Evolutionary conservation across 2,113 vertebrate genomes (phyloP).

Genomic region (Otus sunia): DNA sequence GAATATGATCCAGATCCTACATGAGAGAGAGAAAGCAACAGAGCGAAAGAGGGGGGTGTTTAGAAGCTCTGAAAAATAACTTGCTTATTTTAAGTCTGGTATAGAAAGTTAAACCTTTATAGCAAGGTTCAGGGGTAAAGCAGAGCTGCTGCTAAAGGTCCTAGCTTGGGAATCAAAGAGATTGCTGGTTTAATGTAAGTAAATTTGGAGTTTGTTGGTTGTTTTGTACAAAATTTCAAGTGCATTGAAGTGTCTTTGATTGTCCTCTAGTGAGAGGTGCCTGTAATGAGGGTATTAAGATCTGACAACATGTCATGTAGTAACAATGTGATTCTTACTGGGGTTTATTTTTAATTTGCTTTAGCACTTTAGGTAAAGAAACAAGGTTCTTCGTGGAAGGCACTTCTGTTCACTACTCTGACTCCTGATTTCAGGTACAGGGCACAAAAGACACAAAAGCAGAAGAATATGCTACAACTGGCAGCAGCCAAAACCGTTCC

Average conservation of each 20-base stretch:
- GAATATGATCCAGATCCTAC: slow-evolving; percentile 46
- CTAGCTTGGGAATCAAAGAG: background rate
- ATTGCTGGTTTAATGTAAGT: background rate
- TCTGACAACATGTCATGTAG: background rate
- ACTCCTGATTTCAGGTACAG: background rate
- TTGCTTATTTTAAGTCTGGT: background rate
- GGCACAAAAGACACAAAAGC: background rate
- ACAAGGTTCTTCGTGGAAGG: background rate
- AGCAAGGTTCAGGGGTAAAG: background rate
- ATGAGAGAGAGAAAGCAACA: background rate
- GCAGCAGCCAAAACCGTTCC: background rate
- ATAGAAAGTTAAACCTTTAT: background rate
- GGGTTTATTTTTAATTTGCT: background rate
- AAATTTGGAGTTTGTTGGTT: background rate
- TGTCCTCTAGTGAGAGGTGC: background rate
- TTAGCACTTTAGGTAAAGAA: background rate
- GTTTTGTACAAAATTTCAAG: background rate
- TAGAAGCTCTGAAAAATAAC: background rate
- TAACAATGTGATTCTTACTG: background rate
- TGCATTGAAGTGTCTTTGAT: background rate
- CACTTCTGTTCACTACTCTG: background rate
- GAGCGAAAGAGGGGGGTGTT: background rate
- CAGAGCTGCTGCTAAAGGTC: background rate
- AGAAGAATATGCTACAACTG: background rate
- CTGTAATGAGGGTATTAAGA: background rate